A percentile compares a stretch with the other conserved stretches of the same genome.
Conservation (phyloP, 2,888 invertebrate genomes). For the Danaus chrysippus region DNA sequence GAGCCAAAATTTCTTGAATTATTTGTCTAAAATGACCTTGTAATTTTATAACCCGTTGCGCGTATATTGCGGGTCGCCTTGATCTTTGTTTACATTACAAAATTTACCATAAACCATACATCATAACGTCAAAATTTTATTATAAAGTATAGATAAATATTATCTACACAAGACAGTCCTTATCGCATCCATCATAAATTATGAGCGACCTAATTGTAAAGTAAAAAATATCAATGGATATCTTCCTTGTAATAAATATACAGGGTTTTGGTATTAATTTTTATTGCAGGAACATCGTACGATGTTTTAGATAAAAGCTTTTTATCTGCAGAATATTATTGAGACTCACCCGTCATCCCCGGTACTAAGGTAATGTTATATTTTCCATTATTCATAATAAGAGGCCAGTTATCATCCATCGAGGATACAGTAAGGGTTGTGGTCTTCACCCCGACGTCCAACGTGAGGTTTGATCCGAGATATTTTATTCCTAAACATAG, state of each 20-base stretch:
- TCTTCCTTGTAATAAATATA: no score
- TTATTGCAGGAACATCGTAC: neutral
- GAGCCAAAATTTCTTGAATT: no score
- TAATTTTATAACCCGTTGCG: no score
- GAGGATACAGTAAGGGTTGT: constrained; percentile 52
- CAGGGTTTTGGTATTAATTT: no score
- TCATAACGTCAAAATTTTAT: neutral
- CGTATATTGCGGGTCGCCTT: neutral
- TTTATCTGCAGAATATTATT: neutral
- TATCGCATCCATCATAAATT: neutral
- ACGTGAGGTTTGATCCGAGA: constrained; percentile 58
- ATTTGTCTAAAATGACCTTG: no score
- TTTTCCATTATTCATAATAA: constrained; percentile 56
- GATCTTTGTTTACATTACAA: neutral
- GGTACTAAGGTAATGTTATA: constrained; percentile 62
- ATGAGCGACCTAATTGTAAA: no score
- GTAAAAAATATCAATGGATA: no score
- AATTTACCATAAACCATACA: constrained; percentile 1
- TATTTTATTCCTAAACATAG: constrained; percentile 62
- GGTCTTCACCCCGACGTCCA: constrained; percentile 49
- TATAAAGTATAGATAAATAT: neutral
- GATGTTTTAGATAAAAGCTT: neutral
- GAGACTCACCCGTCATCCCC: constrained; percentile 55
- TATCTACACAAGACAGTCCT: neutral
- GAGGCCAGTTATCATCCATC: constrained; percentile 54